Conservation (phyloP, 1,140 invertebrate genomes). For the Lutraria rhynchaena region DNA sequence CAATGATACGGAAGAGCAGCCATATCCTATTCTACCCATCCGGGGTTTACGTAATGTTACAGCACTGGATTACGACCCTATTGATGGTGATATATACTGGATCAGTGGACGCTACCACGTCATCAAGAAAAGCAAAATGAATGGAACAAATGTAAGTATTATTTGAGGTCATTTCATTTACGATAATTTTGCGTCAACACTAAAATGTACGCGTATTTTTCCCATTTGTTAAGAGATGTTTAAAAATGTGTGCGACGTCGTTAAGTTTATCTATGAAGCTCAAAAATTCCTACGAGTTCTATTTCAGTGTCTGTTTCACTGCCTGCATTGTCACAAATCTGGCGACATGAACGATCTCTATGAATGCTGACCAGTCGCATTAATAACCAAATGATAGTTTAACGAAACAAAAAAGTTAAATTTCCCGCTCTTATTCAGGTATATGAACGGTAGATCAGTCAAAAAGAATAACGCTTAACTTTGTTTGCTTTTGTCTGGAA, state of each 20-base stretch:
- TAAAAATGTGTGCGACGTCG: constrained; percentile 74
- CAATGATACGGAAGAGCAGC: constrained; percentile 66
- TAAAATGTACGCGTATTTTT: constrained; percentile 81
- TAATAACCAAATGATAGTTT: no score
- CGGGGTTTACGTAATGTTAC: constrained; percentile 90
- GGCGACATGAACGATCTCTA: no score
- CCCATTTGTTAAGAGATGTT: constrained; percentile 79
- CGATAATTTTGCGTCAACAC: no score
- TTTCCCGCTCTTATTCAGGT: no score
- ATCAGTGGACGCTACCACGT: constrained; percentile 91
- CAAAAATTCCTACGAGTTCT: constrained; percentile 80
- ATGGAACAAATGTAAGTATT: constrained; percentile 84
- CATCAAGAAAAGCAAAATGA: constrained; percentile 88
- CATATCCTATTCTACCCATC: constrained; percentile 81
- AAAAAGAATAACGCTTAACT: no score
- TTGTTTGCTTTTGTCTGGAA: no score
- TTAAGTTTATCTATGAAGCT: constrained; percentile 66
- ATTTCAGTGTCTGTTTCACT: no score
- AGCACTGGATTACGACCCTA: constrained; percentile 93
- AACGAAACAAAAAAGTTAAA: no score
- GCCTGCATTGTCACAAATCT: no score
- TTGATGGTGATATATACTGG: constrained; percentile 90
- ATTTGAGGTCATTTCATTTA: no score
- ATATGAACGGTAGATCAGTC: no score
- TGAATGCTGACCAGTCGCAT: no score